Evolutionary conservation across 1,140 invertebrate genomes (phyloP).

Genomic region (Drosophila carrolli): DNA sequence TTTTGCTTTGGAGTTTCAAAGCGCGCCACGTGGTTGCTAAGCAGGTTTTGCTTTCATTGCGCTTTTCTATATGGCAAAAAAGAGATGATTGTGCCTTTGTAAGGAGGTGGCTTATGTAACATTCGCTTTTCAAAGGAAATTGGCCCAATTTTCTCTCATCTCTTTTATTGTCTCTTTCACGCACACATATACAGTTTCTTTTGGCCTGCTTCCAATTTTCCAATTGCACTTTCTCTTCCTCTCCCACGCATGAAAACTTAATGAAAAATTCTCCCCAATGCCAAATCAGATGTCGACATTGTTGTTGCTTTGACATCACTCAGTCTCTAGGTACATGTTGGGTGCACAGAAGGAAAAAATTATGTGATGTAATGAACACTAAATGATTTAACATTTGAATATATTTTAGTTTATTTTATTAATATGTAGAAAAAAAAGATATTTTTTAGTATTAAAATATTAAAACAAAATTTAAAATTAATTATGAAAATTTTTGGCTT

Average conservation of each 20-base stretch:
- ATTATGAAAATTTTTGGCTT: too few relatives aligned
- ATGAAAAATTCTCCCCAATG: constrained; percentile 39
- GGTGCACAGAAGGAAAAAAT: neutral
- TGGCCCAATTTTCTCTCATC: constrained; percentile 45
- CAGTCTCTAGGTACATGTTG: constrained; percentile 4
- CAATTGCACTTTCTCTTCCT: constrained; percentile 62
- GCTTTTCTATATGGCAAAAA: constrained; percentile 1
- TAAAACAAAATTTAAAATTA: too few relatives aligned
- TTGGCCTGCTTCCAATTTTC: constrained; percentile 70
- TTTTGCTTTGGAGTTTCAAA: constrained; percentile 15
- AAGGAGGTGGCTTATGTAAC: constrained; percentile 63
- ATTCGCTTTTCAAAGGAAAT: constrained; percentile 21
- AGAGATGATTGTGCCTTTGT: constrained; percentile 6
- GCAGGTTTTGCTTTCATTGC: constrained; percentile 34
- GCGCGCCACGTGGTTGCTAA: constrained; percentile 69
- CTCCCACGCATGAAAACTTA: constrained; percentile 24
- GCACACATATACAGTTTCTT: constrained; percentile 16
- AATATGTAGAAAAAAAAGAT: too few relatives aligned
- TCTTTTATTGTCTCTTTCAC: constrained; percentile 15
- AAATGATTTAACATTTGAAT: too few relatives aligned
- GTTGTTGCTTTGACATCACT: constrained; percentile 52
- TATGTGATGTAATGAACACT: neutral
- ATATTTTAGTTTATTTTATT: too few relatives aligned
- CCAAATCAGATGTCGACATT: constrained; percentile 53
- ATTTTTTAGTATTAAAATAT: too few relatives aligned